Percentiles rank a stretch among this genome's conserved stretches.
These are phyloP conservation scores for Euleptes europaea DNA, from an alignment of 2,113 vertebrate genomes.

Conservation along the genomic window DNA sequence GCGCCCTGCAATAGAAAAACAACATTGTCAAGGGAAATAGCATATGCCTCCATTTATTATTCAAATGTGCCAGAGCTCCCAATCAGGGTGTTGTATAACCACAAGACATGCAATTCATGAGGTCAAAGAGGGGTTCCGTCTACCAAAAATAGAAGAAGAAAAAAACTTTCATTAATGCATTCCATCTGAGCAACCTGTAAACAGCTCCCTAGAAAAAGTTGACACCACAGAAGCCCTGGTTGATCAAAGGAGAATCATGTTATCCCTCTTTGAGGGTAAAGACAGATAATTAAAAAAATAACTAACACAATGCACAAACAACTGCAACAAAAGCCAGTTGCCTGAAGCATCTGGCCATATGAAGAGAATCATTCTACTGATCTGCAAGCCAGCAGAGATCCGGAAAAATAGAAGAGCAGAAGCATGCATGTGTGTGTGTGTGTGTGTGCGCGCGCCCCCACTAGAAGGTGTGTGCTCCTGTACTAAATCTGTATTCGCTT, in stretches of 20 bases:
- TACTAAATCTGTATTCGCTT: too few species aligned
- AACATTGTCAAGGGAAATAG: constrained; percentile 23
- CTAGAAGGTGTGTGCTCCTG: too few species aligned
- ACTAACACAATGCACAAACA: not conserved
- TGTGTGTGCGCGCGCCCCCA: too few species aligned
- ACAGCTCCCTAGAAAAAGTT: not conserved
- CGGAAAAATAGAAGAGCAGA: too few species aligned
- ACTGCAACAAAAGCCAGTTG: not conserved
- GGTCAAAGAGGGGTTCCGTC: not conserved
- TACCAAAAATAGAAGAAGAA: not conserved
- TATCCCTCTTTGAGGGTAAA: not conserved
- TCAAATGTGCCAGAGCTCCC: not conserved
- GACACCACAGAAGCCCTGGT: not conserved
- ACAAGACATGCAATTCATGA: not conserved
- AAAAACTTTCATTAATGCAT: not conserved
- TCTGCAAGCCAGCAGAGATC: not conserved
- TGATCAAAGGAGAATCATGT: not conserved
- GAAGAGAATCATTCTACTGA: not conserved
- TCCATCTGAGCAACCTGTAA: not conserved
- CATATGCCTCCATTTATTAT: constrained; percentile 46
- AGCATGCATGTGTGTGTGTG: not conserved
- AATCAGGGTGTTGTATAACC: not conserved
- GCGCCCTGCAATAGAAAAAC: constrained; percentile 59
- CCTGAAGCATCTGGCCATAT: not conserved
- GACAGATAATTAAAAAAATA: not conserved